Percentiles rank a stretch among this genome's conserved stretches.
Conservation (phyloP, 2,888 invertebrate species). For the Melipona bicolor region DNA sequence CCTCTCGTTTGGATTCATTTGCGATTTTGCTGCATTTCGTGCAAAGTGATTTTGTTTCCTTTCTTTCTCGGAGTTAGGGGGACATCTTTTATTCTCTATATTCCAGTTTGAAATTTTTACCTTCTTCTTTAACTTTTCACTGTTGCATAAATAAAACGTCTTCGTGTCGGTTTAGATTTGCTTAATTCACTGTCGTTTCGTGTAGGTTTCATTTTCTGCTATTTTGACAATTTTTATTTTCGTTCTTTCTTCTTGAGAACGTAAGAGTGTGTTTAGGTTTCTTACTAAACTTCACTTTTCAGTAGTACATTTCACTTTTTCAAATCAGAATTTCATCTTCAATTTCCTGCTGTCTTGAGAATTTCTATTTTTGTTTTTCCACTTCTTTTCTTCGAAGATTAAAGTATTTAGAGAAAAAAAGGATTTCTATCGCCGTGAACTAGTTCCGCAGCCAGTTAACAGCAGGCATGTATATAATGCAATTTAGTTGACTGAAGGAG, state of each 20-base stretch:
- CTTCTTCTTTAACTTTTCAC: no score
- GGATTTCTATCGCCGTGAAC: neutral
- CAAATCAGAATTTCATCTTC: neutral
- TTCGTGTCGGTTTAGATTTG: no score
- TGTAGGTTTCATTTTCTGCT: no score
- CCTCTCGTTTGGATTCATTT: neutral
- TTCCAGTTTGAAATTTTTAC: no score
- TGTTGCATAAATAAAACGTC: no score
- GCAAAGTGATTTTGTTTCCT: neutral
- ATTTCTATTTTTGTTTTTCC: neutral
- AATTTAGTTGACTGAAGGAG: neutral
- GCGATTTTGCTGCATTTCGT: neutral
- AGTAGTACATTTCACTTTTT: no score
- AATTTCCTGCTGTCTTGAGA: neutral
- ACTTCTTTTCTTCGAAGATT: neutral
- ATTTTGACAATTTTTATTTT: no score
- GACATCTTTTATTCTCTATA: no score
- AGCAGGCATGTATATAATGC: neutral
- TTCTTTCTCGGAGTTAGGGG: neutral
- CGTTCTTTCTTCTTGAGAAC: no score
- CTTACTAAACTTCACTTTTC: no score
- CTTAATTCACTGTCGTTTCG: no score
- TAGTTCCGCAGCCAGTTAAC: neutral
- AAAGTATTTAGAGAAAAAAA: neutral
- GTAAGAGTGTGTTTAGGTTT: no score